Evolutionary conservation across 2,797 vertebrate species (phyloP).

Genomic region (Rhynchotus rufescens): DNA sequence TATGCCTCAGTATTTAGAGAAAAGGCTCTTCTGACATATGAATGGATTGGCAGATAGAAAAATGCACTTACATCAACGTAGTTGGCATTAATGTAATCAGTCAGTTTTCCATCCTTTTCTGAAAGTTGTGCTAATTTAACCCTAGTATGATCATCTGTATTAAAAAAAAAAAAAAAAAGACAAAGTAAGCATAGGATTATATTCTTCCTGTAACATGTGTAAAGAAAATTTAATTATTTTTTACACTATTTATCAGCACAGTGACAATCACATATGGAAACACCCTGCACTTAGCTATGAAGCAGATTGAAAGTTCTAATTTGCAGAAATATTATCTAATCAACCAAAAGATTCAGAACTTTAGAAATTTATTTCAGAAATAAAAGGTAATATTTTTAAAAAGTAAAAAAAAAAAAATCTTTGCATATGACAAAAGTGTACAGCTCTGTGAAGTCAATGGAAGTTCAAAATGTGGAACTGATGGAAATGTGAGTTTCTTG

Average conservation of each 20-base stretch:
- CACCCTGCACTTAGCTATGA: background rate
- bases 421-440: background rate
- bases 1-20: background rate
- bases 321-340: background rate
- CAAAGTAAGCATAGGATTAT: slow-evolving; percentile 5
- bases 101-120: slow-evolving; percentile 87
- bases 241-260: background rate
- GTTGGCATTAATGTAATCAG: slow-evolving; percentile 97
- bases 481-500: background rate
- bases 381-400: background rate
- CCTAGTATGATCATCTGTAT: slow-evolving; percentile 94
- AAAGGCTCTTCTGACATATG: background rate
- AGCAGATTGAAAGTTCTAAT: background rate
- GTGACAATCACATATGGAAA: background rate
- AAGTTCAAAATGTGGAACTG: background rate
- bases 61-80: slow-evolving; percentile 91
- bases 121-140: slow-evolving; percentile 87
- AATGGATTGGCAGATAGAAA: slow-evolving; percentile 1
- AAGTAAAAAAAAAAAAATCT: background rate
- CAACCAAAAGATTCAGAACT: background rate
- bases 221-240: background rate
- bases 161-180: slow-evolving; percentile 4
- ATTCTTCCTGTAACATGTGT: background rate
- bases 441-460: background rate
- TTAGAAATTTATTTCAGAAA: background rate